Evolutionary conservation across 2,888 invertebrate genomes (phyloP).

Genomic region (Dorcus hopei): DNA sequence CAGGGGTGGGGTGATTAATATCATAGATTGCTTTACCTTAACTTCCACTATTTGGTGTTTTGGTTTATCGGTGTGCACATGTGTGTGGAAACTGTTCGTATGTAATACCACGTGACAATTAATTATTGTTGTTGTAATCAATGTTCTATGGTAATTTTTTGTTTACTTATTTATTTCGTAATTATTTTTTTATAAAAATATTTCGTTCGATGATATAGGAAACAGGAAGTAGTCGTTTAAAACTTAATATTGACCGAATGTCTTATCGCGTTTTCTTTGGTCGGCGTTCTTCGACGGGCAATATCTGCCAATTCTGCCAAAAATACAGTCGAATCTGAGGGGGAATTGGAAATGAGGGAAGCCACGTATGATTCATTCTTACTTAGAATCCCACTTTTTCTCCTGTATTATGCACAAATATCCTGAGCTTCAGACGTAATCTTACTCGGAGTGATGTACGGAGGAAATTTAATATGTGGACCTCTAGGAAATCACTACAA

Average conservation of each 20-base stretch:
- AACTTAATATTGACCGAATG: too few species aligned
- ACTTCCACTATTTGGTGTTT: conserved; percentile 25
- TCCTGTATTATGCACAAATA: too few species aligned
- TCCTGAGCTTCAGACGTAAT: not conserved
- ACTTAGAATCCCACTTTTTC: too few species aligned
- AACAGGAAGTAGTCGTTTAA: too few species aligned
- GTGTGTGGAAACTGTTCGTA: conserved; percentile 10
- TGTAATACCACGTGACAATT: not conserved
- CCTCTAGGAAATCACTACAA: conserved; percentile 14
- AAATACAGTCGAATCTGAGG: not conserved
- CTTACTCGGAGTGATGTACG: not conserved
- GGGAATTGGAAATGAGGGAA: conserved; percentile 13
- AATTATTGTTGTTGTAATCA: not conserved
- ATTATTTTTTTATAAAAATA: not conserved
- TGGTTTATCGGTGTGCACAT: conserved; percentile 20
- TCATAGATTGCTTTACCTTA: conserved; percentile 29
- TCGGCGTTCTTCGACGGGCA: too few species aligned
- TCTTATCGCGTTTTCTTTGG: not conserved
- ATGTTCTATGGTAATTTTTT: not conserved
- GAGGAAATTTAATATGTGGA: conserved; percentile 23
- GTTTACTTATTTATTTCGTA: not conserved
- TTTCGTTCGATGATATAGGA: not conserved
- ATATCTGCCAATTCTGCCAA: too few species aligned
- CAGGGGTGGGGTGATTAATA: conserved; percentile 29
- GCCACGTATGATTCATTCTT: conserved; percentile 9